Conservation (phyloP, 2,888 invertebrate genomes). For the Drosophila melanosoma region DNA sequence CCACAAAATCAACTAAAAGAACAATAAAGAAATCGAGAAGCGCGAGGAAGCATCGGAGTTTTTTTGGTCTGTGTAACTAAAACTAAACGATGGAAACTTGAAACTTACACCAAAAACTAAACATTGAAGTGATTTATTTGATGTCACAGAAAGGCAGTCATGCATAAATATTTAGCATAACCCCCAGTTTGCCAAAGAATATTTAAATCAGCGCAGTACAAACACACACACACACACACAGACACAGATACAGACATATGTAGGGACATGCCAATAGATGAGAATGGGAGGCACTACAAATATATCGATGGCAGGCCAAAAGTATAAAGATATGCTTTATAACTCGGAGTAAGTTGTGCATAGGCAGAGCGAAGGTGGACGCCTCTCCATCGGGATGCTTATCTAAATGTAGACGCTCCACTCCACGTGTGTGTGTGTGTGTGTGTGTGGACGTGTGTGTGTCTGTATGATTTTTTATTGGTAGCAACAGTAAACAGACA, state of each 20-base stretch:
- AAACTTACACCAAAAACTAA: slow-evolving; percentile 55
- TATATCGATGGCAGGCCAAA: slow-evolving; percentile 62
- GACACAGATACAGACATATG: slow-evolving; percentile 2
- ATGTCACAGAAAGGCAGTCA: slow-evolving; percentile 81
- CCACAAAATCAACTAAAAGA: slow-evolving; percentile 2
- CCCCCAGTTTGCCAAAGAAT: slow-evolving; percentile 69
- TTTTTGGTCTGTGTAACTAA: slow-evolving; percentile 4
- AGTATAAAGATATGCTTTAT: slow-evolving; percentile 76
- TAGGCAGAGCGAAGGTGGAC: slow-evolving; percentile 41
- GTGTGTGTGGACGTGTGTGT: slow-evolving; percentile 20
- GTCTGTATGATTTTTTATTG: slow-evolving; percentile 58
- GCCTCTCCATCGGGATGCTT: slow-evolving; percentile 38
- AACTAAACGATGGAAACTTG: slow-evolving; percentile 18
- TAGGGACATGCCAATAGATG: slow-evolving; percentile 23
- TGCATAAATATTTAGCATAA: slow-evolving; percentile 81
- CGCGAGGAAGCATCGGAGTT: background rate
- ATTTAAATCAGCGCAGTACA: slow-evolving; percentile 61
- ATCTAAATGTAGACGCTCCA: slow-evolving; percentile 56
- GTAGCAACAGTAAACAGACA: slow-evolving; percentile 51
- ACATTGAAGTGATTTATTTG: slow-evolving; percentile 77
- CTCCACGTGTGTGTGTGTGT: slow-evolving; percentile 25
- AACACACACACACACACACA: slow-evolving; percentile 11
- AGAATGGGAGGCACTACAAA: slow-evolving; percentile 55
- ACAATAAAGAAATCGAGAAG: slow-evolving; percentile 5
- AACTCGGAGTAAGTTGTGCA: slow-evolving; percentile 55